These are phyloP conservation scores for Pygmarrhopalites habei DNA, from an alignment of 1,140 invertebrate genomes.

Conservation along the genomic window DNA sequence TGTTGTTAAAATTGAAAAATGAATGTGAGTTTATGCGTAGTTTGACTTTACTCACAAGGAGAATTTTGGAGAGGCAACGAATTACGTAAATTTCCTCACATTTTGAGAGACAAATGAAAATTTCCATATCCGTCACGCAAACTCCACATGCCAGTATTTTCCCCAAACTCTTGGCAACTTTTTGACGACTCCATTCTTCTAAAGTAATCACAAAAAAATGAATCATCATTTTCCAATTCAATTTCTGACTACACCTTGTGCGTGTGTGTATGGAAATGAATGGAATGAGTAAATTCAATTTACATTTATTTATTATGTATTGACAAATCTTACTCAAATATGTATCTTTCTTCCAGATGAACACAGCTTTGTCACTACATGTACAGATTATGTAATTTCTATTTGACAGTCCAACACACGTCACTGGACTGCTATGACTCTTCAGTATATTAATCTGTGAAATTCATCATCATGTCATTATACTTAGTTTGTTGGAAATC, in stretches of 20 bases:
- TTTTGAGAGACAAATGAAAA: constrained; percentile 20
- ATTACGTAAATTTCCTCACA: constrained; percentile 18
- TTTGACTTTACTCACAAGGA: too few relatives aligned
- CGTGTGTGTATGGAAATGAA: too few relatives aligned
- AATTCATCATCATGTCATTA: background rate
- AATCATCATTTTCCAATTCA: too few relatives aligned
- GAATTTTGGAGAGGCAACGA: background rate
- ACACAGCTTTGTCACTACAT: constrained; percentile 21
- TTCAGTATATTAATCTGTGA: background rate
- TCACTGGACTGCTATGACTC: background rate
- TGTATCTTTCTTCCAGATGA: constrained; percentile 16
- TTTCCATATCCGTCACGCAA: background rate
- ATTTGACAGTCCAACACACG: constrained; percentile 19
- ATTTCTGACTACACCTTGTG: too few relatives aligned
- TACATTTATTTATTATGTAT: too few relatives aligned
- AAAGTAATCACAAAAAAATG: too few relatives aligned
- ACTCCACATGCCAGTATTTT: constrained; percentile 13
- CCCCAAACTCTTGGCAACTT: constrained; percentile 8
- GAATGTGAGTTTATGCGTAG: too few relatives aligned
- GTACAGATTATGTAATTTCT: constrained; percentile 15
- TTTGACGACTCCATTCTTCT: constrained; percentile 17
- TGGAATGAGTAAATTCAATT: too few relatives aligned
- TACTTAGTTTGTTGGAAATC: background rate
- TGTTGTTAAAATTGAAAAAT: too few relatives aligned
- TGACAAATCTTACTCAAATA: constrained; percentile 17